Conservation (phyloP, 2,797 vertebrate genomes). For the Sebastes matsubarae region DNA sequence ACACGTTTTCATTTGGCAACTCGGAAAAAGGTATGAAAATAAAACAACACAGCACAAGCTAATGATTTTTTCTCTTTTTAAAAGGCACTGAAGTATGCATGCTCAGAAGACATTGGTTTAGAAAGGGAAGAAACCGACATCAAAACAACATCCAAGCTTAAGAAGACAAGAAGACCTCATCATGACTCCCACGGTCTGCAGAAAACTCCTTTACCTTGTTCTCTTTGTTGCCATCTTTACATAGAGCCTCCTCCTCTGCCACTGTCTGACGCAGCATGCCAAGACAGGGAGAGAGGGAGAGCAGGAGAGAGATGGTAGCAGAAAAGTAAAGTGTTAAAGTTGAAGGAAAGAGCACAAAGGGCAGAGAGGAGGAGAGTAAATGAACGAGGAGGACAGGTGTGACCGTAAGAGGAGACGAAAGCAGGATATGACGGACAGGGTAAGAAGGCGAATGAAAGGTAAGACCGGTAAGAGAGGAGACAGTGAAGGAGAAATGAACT, state of each 20-base stretch:
- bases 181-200: neutral
- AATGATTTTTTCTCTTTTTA: no score
- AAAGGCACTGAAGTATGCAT: neutral
- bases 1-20: no score
- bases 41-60: neutral
- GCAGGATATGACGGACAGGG: neutral
- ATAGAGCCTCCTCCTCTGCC: conserved; percentile 67
- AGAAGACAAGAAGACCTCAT: neutral
- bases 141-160: neutral
- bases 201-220: conserved; percentile 73
- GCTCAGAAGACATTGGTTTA: neutral
- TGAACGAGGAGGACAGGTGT: neutral
- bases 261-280: conserved; percentile 69
- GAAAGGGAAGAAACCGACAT: neutral
- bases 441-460: neutral
- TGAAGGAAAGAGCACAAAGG: neutral
- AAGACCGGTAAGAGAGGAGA: neutral
- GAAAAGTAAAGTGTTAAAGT: conserved; percentile 1
- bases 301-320: neutral
- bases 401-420: neutral
- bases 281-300: conserved; percentile 18
- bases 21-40: no score
- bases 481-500: conserved; percentile 25
- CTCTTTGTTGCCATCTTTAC: conserved; percentile 74
- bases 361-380: neutral